Percentiles rank a stretch among this genome's conserved stretches.
These are phyloP conservation scores for Rhagium mordax DNA, from an alignment of 2,888 invertebrate species.

Conservation along the genomic window DNA sequence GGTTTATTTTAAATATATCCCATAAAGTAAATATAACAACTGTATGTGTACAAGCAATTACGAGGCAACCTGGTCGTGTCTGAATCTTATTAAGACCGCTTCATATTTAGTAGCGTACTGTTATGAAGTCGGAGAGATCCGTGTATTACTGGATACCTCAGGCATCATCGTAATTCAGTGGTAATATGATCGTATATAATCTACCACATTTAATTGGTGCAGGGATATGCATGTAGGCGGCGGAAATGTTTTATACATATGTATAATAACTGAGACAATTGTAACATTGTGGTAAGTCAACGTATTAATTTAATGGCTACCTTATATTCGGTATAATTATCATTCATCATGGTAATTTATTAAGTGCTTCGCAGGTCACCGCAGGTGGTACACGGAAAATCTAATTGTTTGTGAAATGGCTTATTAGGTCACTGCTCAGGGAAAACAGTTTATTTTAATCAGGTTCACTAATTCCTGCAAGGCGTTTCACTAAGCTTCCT, in stretches of 20 bases:
- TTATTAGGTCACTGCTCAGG: too few relatives aligned
- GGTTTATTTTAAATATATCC: constrained; percentile 33
- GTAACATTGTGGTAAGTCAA: constrained; percentile 39
- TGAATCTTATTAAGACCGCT: constrained; percentile 55
- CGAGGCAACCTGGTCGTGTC: constrained; percentile 53
- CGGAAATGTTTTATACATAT: constrained; percentile 53
- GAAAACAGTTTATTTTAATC: too few relatives aligned
- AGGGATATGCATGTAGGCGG: constrained; percentile 62
- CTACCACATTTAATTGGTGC: constrained; percentile 65
- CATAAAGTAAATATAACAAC: constrained; percentile 51
- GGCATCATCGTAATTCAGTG: constrained; percentile 65
- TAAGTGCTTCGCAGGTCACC: neutral
- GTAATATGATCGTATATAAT: constrained; percentile 66
- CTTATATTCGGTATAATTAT: neutral
- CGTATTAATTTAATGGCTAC: constrained; percentile 16
- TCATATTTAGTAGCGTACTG: constrained; percentile 58
- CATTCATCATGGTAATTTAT: constrained; percentile 3
- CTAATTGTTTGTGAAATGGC: neutral
- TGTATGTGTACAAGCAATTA: constrained; percentile 53
- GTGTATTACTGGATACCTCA: constrained; percentile 57
- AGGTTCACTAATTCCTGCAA: too few relatives aligned
- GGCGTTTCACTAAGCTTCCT: too few relatives aligned
- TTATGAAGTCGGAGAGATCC: constrained; percentile 57
- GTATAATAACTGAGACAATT: constrained; percentile 50
- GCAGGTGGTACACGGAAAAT: neutral